Evolutionary conservation across 1,140 invertebrate species (phyloP).

Genomic region (Parasteatoda tepidariorum): DNA sequence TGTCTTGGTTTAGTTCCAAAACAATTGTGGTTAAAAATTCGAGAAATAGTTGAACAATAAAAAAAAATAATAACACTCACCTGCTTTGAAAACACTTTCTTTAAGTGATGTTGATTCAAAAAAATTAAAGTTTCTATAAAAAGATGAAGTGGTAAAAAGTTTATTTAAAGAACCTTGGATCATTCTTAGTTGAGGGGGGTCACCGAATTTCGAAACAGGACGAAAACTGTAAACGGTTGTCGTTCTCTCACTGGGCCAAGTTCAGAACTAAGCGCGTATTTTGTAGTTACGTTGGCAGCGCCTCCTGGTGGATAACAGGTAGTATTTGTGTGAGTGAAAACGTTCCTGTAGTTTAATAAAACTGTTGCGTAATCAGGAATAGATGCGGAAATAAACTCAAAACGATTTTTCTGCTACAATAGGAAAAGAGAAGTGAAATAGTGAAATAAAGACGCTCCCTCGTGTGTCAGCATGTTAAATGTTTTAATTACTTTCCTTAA

Average conservation of each 20-base stretch:
- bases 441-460: background rate
- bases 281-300: constrained; percentile 7
- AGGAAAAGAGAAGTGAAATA: background rate
- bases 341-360: constrained; percentile 8
- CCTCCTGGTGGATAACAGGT: constrained; percentile 21
- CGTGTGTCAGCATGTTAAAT: background rate
- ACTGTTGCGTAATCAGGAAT: constrained; percentile 28
- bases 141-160: constrained; percentile 9
- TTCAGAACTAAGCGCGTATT: constrained; percentile 30
- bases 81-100: constrained; percentile 13
- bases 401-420: background rate
- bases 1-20: background rate
- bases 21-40: constrained; percentile 7
- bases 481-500: background rate
- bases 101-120: background rate
- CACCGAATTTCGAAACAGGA: background rate
- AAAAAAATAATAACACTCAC: background rate
- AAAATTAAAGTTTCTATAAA: constrained; percentile 7
- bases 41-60: background rate
- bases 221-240: constrained; percentile 3
- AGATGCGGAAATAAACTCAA: background rate
- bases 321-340: background rate
- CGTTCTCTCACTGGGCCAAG: constrained; percentile 23
- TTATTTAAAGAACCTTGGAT: constrained; percentile 23
- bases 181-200: background rate